Evolutionary conservation across 2,113 vertebrate genomes (phyloP), one percentile per base, ranked within the genome.

Genomic region (Syngnathus scovelli): DNA sequence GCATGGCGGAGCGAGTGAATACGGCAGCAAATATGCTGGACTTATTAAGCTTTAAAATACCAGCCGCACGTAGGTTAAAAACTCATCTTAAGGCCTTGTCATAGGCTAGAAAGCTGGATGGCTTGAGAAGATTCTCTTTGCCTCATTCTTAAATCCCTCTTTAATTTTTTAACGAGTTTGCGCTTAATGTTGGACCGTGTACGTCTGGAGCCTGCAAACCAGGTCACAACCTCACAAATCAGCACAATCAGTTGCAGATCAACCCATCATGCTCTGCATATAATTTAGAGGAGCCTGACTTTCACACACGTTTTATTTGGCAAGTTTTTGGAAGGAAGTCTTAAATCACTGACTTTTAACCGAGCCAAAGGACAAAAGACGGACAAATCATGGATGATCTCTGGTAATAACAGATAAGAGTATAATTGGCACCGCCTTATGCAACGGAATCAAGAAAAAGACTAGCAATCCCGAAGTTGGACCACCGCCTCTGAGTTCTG

Each of bases 341-440:
- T 77, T 61, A 66, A 80, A 74, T 56, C 68, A 74, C 21, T 23
- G 21, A 21, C 23, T 23, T 54, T 54, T 67, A 55, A 61, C 37
- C 49, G 23, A 56, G 56, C 67, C 66, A 62, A 64, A 72, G 36
- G 72, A 48, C 61, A 64, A 70, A 78, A 86, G 89, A 12, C 1
- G 3, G 5, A 46, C 13, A 59, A 69, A 70, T 70, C 54, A 16
- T 68, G 60, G 70, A 74, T 77, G 62, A 72, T 79, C 68, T 27
- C 71, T 72, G 65, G 76, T 82, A 87, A 85, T 77, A 70, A 77
- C 63, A 70, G 76, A 70, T 81, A 83, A 54, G 44, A 46, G 27
- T 33, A 33, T 33, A 43, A 12, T 12, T 43, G 41, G 10, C 41
- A 12, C 12, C 41, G 1, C 5, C 5, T 46, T 46, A 18, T 18